These are phyloP conservation scores for Malthinus seriepunctatus DNA, from an alignment of 2,888 invertebrate species.

Conservation along the genomic window DNA sequence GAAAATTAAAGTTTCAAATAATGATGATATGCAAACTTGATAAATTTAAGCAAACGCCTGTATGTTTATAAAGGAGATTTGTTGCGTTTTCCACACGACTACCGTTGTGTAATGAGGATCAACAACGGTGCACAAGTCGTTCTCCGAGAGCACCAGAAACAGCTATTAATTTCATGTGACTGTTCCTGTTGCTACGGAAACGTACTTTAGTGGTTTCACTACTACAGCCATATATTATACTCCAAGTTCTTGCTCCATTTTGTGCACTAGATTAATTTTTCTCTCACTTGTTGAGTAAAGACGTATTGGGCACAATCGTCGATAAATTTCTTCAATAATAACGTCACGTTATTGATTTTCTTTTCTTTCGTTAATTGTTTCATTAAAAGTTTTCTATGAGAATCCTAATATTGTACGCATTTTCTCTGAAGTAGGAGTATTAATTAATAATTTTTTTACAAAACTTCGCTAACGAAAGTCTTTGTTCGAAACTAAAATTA, in stretches of 20 bases:
- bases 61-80: constrained; percentile 10
- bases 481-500: no score
- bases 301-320: constrained; percentile 21
- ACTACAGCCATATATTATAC: constrained; percentile 26
- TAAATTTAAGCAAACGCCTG: constrained; percentile 1
- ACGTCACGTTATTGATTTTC: neutral
- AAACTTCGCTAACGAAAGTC: no score
- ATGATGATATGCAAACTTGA: constrained; percentile 8
- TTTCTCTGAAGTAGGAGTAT: no score
- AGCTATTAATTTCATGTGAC: constrained; percentile 29
- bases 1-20: constrained; percentile 1
- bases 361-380: neutral
- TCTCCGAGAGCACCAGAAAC: constrained; percentile 21
- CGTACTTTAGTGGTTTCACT: constrained; percentile 27
- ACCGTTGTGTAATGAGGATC: constrained; percentile 22
- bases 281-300: constrained; percentile 26
- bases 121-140: constrained; percentile 23
- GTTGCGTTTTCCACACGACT: constrained; percentile 15
- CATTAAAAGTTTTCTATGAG: no score
- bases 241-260: constrained; percentile 27
- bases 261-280: constrained; percentile 26
- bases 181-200: constrained; percentile 29
- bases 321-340: constrained; percentile 5
- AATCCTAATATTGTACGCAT: no score
- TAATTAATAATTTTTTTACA: no score